These are phyloP conservation scores for Neodiprion lecontei DNA, from an alignment of 1,140 invertebrate genomes.

Conservation along the genomic window DNA sequence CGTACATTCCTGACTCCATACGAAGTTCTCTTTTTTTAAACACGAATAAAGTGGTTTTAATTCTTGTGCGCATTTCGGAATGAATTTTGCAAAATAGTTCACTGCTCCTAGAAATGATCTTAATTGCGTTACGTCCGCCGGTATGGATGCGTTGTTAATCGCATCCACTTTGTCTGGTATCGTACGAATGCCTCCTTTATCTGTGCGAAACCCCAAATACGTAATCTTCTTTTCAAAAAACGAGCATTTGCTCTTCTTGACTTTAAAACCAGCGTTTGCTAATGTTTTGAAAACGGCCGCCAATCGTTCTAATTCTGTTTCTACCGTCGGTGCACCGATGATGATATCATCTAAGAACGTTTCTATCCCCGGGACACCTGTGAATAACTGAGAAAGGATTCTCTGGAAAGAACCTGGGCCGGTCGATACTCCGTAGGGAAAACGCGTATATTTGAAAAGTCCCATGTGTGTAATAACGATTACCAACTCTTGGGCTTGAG, in stretches of 20 bases:
- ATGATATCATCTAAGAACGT: constrained; percentile 15
- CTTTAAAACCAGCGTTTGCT: not conserved
- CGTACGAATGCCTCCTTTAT: constrained; percentile 41
- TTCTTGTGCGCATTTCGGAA: not conserved
- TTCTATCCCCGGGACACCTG: not conserved
- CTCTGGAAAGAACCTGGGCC: constrained; percentile 27
- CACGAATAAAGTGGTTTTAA: constrained; percentile 11
- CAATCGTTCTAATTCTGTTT: not conserved
- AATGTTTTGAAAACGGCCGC: not conserved
- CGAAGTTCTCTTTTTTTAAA: not conserved
- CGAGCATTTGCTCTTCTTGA: not conserved
- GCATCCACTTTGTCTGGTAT: constrained; percentile 43
- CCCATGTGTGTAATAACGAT: constrained; percentile 2
- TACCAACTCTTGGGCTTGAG: not conserved
- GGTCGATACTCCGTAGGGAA: constrained; percentile 23
- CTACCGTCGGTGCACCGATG: not conserved
- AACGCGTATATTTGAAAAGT: constrained; percentile 22
- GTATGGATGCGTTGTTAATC: constrained; percentile 44
- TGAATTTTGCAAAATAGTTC: constrained; percentile 2
- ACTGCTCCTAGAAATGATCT: constrained; percentile 3
- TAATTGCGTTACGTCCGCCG: constrained; percentile 43
- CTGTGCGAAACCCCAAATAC: constrained; percentile 49
- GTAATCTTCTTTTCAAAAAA: not conserved
- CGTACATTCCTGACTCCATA: constrained; percentile 5
- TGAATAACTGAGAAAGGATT: constrained; percentile 21